Percentiles rank a stretch among this genome's conserved stretches.
Evolutionary conservation across 2,113 vertebrate genomes (phyloP).

Genomic region (Tringa solitaria): DNA sequence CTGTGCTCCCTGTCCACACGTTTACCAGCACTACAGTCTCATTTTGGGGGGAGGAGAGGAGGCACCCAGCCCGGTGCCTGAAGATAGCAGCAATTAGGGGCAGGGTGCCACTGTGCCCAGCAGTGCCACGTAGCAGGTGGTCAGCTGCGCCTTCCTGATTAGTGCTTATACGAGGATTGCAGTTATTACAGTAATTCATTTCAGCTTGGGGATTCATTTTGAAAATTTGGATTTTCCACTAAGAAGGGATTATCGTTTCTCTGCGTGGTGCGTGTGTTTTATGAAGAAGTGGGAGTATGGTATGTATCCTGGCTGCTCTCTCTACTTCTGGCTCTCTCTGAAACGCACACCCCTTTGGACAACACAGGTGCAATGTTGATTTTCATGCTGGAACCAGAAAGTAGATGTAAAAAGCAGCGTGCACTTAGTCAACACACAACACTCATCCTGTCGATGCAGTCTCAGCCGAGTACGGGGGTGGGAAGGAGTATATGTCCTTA

Average conservation of each 20-base stretch:
- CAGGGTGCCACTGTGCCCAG: slow-evolving; percentile 12
- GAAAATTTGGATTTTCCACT: slow-evolving; percentile 76
- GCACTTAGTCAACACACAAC: neutral
- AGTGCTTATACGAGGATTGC: slow-evolving; percentile 47
- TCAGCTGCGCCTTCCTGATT: slow-evolving; percentile 51
- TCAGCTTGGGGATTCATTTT: slow-evolving; percentile 74
- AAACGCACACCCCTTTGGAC: neutral
- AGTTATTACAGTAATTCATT: slow-evolving; percentile 73
- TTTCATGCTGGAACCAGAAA: slow-evolving; percentile 16
- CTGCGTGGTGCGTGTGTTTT: slow-evolving; percentile 10
- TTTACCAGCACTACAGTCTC: neutral
- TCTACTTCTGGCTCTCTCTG: neutral
- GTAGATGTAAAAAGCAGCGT: neutral
- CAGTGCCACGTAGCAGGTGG: slow-evolving; percentile 69
- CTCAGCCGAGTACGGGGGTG: neutral
- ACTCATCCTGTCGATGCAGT: neutral
- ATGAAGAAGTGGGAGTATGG: neutral
- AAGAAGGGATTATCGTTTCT: slow-evolving; percentile 73
- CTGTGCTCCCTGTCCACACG: neutral
- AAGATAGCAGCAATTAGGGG: neutral
- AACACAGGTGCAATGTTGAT: slow-evolving; percentile 26
- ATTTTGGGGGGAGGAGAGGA: neutral
- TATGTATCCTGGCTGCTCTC: neutral
- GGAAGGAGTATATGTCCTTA: neutral
- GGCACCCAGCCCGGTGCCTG: neutral